Evolutionary conservation across 2,113 vertebrate genomes (phyloP), one percentile per base, ranked within the genome.

Genomic region (Neopipo cinnamomea): DNA sequence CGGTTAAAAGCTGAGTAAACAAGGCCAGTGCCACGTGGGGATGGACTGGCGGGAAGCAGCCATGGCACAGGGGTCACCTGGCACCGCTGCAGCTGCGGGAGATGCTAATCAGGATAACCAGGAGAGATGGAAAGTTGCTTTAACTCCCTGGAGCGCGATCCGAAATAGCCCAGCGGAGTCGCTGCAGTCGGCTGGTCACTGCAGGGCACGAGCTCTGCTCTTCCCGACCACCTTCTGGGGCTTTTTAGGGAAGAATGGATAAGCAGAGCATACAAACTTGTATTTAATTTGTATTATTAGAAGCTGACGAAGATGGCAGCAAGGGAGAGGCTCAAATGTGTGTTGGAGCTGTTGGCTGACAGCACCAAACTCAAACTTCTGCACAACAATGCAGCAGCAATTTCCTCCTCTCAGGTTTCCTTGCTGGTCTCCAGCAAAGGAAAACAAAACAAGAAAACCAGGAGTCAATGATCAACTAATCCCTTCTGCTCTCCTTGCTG

Each of bases 61-160:
- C 15, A 1, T 8, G 86, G 73, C 84, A 82, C 91, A 35, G 1
- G 12, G 91, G 70, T 50, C 89, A 79, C 7, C 84, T 58, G 89
- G 95, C 89, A 83, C 58, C 0, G 3, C 83, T 13, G 14, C 44
- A 24, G 2, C 85, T 13, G 7, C 39, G 0, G 72, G 67, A 72
- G 62, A n/a, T 19, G 72, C 62, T 42, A 8, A 37, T 87, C 41
- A 35, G 67, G 49, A n/a, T 2, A 33, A 58, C 4, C 78, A 80
- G 89, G 22, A 73, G 25, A 8, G 85, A 17, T 1, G 19, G 76
- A 25, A 87, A 89, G 52, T 33, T 5, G 42, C 59, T 80, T 39
- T 7, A 65, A 71, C 37, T 76, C 85, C 65, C 30, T 31, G 67
- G 49, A 0, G 1, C 0, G 8, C 0, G 4, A 53, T 4, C 50